phyloP scores from a whole-genome alignment of 2,113 vertebrate genomes.

The Pelodiscus sinensis region DNA sequence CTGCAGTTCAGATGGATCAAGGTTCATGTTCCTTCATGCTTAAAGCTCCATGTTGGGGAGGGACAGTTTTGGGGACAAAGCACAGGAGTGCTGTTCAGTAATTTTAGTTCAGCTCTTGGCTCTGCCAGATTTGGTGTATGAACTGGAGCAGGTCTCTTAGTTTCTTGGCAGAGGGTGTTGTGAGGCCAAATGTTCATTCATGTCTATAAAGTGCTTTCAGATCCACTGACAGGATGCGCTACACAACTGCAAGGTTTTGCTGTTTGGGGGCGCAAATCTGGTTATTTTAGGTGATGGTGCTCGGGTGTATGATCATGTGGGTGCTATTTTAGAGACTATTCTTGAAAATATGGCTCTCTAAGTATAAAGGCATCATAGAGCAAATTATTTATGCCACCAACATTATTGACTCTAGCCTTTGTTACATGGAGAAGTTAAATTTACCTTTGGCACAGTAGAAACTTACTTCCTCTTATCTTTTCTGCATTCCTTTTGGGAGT shows the following conservation, averaged over 20 bases:
- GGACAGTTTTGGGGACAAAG: conserved; percentile 13
- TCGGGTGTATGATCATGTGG: conserved; percentile 23
- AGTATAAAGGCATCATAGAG: conserved; percentile 26
- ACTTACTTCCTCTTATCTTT: not conserved
- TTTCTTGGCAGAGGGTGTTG: conserved; percentile 48
- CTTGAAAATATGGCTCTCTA: not conserved
- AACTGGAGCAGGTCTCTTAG: conserved; percentile 69
- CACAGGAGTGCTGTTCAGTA: conserved; percentile 27
- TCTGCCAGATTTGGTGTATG: conserved; percentile 47
- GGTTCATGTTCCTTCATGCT: not conserved
- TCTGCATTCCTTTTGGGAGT: not conserved
- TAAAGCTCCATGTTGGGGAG: not conserved
- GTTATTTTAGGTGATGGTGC: not conserved
- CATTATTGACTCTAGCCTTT: conserved; percentile 11
- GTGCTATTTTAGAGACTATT: conserved; percentile 9
- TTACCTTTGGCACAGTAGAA: not conserved
- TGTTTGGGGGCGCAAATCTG: conserved; percentile 50
- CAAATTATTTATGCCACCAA: not conserved
- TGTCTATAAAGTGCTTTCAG: conserved; percentile 57
- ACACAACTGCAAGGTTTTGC: conserved; percentile 44
- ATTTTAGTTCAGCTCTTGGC: conserved; percentile 31
- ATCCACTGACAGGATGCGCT: conserved; percentile 62
- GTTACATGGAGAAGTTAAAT: not conserved
- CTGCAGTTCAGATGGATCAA: conserved; percentile 17
- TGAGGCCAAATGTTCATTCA: conserved; percentile 56